Conservation (phyloP, 1,140 invertebrate species). For the Plectrocnemia conspersa region DNA sequence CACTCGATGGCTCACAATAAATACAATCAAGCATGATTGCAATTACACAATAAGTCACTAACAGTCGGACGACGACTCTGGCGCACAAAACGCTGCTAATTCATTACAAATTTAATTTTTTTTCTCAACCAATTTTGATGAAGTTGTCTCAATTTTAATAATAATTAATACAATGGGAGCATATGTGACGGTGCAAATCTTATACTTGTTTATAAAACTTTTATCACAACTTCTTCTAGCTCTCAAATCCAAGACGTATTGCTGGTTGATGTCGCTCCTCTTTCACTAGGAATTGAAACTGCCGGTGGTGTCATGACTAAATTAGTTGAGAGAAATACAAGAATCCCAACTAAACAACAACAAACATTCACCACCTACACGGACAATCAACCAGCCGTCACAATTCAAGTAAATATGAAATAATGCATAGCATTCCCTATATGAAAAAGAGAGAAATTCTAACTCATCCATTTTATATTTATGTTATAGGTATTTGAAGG, state of each 20-base stretch:
- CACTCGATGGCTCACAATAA: too few species aligned
- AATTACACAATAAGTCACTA: too few species aligned
- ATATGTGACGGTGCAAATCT: background rate
- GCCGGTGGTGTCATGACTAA: slow-evolving; percentile 65
- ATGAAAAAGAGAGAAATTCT: too few species aligned
- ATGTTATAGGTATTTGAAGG: slow-evolving; percentile 71
- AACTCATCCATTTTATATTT: slow-evolving; percentile 23
- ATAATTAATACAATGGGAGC: background rate
- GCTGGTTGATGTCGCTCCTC: slow-evolving; percentile 66
- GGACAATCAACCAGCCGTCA: slow-evolving; percentile 70
- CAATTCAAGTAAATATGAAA: slow-evolving; percentile 59
- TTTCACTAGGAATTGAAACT: slow-evolving; percentile 68
- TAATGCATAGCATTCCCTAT: background rate
- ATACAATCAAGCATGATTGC: too few species aligned
- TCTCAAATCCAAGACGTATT: slow-evolving; percentile 71
- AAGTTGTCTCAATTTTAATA: background rate
- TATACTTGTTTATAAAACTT: too few species aligned
- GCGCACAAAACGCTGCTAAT: too few species aligned
- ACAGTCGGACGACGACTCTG: too few species aligned
- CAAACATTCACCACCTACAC: slow-evolving; percentile 62
- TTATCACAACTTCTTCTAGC: slow-evolving; percentile 41
- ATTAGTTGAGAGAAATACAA: slow-evolving; percentile 62
- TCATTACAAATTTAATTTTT: too few species aligned
- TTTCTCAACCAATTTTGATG: too few species aligned
- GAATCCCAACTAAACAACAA: slow-evolving; percentile 65